Percentiles rank a stretch among this genome's conserved stretches.
Conservation (phyloP, 2,797 vertebrate species). For the Triplophysa yarkandensis region DNA sequence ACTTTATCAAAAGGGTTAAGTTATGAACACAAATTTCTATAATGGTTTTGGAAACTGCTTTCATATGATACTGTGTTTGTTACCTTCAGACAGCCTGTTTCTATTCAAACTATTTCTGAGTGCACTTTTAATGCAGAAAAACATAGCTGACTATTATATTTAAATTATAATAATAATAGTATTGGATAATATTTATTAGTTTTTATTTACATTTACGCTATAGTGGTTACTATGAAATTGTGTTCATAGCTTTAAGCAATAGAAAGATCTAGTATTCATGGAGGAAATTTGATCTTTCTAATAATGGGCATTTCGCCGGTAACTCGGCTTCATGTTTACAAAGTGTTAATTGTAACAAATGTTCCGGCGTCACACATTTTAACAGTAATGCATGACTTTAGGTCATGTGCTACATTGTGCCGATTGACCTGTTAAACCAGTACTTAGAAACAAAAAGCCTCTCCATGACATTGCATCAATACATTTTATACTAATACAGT, state of each 20-base stretch:
- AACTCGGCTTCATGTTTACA: background rate
- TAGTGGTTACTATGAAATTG: conserved; percentile 1
- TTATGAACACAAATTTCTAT: background rate
- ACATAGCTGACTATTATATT: background rate
- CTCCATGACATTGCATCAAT: conserved; percentile 52
- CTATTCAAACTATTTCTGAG: background rate
- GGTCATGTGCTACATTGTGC: conserved; percentile 39
- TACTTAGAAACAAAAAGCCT: conserved; percentile 37
- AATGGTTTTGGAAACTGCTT: background rate
- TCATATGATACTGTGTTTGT: background rate
- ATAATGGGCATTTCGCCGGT: background rate
- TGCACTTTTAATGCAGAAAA: background rate
- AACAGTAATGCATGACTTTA: conserved; percentile 43
- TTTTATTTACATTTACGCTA: too few species aligned
- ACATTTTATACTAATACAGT: conserved; percentile 34
- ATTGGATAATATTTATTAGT: too few species aligned
- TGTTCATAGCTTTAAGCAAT: background rate
- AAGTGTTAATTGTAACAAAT: background rate
- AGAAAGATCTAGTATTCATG: background rate
- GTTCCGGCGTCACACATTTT: conserved; percentile 29
- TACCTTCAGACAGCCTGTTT: too few species aligned
- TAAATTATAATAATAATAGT: too few species aligned
- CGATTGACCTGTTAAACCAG: conserved; percentile 41
- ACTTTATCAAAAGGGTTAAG: background rate
- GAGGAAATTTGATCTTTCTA: background rate